Conservation (phyloP, 1,140 invertebrate genomes). For the Cataglyphis hispanica region DNA sequence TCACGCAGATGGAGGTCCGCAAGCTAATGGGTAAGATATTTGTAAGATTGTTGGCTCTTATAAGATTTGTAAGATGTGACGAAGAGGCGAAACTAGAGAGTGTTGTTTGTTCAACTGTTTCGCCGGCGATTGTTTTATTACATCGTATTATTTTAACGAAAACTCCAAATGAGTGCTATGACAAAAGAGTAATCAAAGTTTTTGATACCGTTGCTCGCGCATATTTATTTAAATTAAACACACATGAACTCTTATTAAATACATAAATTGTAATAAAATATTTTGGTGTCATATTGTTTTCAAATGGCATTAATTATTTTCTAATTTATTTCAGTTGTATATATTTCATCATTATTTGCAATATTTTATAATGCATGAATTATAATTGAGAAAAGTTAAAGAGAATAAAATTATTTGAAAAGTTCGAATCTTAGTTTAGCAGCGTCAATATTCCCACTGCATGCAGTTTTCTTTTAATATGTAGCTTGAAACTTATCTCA, state of each 20-base stretch:
- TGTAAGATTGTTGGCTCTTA: not conserved
- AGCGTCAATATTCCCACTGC: too few species aligned
- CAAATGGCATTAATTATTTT: too few species aligned
- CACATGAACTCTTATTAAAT: too few species aligned
- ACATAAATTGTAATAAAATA: too few species aligned
- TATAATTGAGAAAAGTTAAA: constrained; percentile 6
- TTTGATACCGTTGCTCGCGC: not conserved
- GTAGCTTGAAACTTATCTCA: constrained; percentile 25
- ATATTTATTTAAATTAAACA: not conserved
- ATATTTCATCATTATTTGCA: not conserved
- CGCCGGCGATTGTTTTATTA: not conserved
- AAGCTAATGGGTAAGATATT: constrained; percentile 84
- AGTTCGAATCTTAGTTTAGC: not conserved
- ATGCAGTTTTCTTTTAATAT: constrained; percentile 16
- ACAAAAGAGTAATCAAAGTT: not conserved
- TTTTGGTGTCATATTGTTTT: too few species aligned
- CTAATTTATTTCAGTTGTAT: too few species aligned
- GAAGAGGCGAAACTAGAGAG: not conserved
- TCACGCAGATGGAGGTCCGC: constrained; percentile 82
- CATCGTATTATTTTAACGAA: not conserved
- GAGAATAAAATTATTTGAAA: not conserved
- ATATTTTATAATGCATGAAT: not conserved
- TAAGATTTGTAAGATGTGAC: not conserved
- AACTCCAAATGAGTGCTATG: not conserved
- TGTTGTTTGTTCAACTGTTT: not conserved